phyloP scores from a whole-genome alignment of 2,113 vertebrate genomes.

The Anolis carolinensis region DNA sequence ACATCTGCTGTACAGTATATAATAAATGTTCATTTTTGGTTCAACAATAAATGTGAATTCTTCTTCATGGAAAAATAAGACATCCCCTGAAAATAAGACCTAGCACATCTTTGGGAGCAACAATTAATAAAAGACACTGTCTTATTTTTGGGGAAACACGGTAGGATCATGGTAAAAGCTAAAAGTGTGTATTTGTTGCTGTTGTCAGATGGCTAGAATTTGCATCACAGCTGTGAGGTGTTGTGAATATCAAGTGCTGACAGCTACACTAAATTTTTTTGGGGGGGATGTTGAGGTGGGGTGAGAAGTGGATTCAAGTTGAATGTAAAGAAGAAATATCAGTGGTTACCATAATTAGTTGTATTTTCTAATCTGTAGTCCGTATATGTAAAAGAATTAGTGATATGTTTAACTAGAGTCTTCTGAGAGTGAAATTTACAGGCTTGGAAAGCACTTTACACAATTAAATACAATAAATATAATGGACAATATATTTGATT shows the following conservation, averaged over 20 bases:
- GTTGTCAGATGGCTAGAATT: not conserved
- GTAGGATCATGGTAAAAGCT: not conserved
- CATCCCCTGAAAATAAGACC: too few species aligned
- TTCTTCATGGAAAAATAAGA: too few species aligned
- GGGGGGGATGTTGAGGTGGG: not conserved
- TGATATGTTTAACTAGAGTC: not conserved
- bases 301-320: not conserved
- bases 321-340: not conserved
- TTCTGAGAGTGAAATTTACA: not conserved
- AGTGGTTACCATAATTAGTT: not conserved
- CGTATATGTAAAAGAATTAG: not conserved
- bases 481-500: conserved; percentile 10
- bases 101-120: too few species aligned
- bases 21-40: too few species aligned
- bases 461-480: conserved; percentile 8
- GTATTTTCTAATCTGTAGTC: not conserved
- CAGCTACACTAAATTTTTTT: not conserved
- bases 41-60: too few species aligned
- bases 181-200: not conserved
- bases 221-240: not conserved
- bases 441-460: conserved; percentile 13
- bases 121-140: too few species aligned
- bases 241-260: not conserved
- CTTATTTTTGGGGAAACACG: too few species aligned
- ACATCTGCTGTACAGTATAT: too few species aligned